phyloP scores from a whole-genome alignment of 2,113 vertebrate genomes.

The Andinoacara biseriatus region DNA sequence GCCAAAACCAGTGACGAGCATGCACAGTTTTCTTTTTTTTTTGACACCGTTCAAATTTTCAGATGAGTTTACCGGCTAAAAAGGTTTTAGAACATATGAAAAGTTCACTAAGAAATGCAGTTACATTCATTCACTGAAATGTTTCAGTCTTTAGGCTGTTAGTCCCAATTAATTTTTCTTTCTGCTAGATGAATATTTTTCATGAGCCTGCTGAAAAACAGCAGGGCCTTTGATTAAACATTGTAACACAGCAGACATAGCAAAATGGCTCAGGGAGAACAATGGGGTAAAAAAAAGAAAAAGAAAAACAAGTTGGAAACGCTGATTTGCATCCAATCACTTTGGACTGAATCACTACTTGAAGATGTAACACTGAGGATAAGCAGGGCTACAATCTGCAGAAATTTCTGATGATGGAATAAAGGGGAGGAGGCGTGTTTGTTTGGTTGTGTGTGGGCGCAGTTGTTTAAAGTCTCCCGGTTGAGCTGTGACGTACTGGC shows the following conservation, averaged over 20 bases:
- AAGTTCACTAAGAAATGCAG: neutral
- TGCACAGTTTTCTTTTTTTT: too few relatives aligned
- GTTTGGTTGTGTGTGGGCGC: slow-evolving; percentile 41
- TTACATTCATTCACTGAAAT: neutral
- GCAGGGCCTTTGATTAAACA: slow-evolving; percentile 31
- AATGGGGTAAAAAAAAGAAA: slow-evolving; percentile 6
- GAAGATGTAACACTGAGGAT: neutral
- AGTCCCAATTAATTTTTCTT: neutral
- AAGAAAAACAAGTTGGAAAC: neutral
- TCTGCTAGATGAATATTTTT: neutral
- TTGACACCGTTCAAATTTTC: too few relatives aligned
- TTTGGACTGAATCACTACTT: neutral
- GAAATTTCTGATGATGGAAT: neutral
- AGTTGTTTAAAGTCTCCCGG: slow-evolving; percentile 41
- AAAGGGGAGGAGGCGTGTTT: slow-evolving; percentile 14
- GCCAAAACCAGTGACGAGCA: too few relatives aligned
- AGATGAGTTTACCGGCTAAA: too few relatives aligned
- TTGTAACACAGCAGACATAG: neutral
- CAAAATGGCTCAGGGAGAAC: slow-evolving; percentile 10
- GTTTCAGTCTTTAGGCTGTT: neutral
- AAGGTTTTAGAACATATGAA: neutral
- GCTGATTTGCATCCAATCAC: slow-evolving; percentile 19
- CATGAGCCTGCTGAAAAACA: slow-evolving; percentile 5
- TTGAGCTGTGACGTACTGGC: slow-evolving; percentile 24
- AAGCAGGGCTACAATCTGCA: neutral